Evolutionary conservation across 2,797 vertebrate genomes (phyloP), one percentile per base, ranked within the genome.

Genomic region (Anisognathus igniventris): DNA sequence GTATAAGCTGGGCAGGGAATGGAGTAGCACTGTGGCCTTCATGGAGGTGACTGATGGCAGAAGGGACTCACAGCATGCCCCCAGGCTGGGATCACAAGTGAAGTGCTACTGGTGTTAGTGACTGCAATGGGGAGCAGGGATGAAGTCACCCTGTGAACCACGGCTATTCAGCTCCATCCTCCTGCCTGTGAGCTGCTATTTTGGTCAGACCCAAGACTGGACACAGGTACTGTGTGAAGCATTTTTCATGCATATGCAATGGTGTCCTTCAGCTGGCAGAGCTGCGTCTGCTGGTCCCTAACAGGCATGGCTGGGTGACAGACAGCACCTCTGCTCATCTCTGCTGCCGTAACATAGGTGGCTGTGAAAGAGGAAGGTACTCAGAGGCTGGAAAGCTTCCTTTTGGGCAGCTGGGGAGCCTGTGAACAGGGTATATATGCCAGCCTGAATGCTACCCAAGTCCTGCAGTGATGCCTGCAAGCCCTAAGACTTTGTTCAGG

Each of bases 131-230:
- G 27, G 25, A 90, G 37, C 37, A 74, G n/a, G 16, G 30, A 21
- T 1, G 2, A 33, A 12, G 17, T 31, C 20, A 18, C 14, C 20
- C 54, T 0, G 0, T n/a, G 56, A 68, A 9, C 40, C 1, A 1
- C 0, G 0, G 40, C 47, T 27, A n/a, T 57, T 71, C n/a, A 17
- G 27, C 53, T 71, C 33, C 61, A 71, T 57, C 65, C 57, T 81
- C 28, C 73, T 44, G 56, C 39, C 67, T 40, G 47, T 30, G 31
- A 39, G 22, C 12, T 22, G 68, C 33, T 56, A 1, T 35, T 60
- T 47, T 13, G 2, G 4, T 40, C 51, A 31, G 50, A 42, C n/a
- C 35, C 15, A 22, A 33, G 16, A 9, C 6, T 62, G 66, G 42
- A 33, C 60, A 28, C 11, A 4, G 2, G 14, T 37, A 54, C 42